Conservation (phyloP, 2,888 invertebrate genomes). For the Stenichneumon culpator region DNA sequence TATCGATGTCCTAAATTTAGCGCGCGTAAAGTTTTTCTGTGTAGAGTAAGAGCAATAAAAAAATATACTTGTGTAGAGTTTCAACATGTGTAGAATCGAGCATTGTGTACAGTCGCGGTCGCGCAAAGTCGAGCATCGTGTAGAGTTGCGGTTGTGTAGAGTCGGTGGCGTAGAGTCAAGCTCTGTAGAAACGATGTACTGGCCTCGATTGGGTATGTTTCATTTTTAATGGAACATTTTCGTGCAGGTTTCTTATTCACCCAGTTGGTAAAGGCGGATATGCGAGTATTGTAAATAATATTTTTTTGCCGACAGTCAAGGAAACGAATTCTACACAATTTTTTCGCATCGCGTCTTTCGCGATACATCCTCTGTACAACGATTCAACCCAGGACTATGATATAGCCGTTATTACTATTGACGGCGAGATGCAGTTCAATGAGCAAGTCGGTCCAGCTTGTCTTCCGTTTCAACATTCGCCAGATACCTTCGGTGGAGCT, state of each 20-base stretch:
- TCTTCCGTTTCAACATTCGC: conserved; percentile 86
- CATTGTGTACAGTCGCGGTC: no score
- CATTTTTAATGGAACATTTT: neutral
- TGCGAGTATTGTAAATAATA: neutral
- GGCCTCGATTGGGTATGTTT: no score
- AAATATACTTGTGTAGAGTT: no score
- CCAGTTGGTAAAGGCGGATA: neutral
- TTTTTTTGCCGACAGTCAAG: conserved; percentile 79
- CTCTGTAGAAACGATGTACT: no score
- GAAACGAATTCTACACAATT: conserved; percentile 86
- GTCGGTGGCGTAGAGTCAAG: no score
- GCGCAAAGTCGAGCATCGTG: no score
- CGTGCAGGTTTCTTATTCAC: neutral
- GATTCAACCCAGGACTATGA: conserved; percentile 84
- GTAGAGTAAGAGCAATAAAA: no score
- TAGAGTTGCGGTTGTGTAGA: no score
- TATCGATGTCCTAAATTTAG: no score
- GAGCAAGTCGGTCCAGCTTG: conserved; percentile 88
- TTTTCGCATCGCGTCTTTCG: conserved; percentile 81
- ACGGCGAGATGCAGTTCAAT: conserved; percentile 85
- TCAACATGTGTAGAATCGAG: no score
- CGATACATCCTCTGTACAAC: conserved; percentile 85
- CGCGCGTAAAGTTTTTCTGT: no score
- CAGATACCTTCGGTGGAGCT: conserved; percentile 77
- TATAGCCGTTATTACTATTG: conserved; percentile 86